Conservation (phyloP, 2,113 vertebrate species). For the Henicopernis longicauda region DNA sequence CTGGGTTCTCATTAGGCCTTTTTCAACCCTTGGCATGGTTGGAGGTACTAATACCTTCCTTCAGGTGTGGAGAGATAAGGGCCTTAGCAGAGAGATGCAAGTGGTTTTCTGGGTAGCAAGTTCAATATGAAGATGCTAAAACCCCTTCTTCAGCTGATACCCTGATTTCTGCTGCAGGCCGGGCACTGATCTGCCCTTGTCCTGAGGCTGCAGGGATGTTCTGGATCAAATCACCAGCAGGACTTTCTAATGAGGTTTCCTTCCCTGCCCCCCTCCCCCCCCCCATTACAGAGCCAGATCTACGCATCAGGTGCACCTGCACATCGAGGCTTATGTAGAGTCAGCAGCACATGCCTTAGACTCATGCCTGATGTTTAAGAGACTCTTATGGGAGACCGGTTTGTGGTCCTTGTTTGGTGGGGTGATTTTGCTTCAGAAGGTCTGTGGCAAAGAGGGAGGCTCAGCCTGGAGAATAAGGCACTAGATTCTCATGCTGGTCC, state of each 20-base stretch:
- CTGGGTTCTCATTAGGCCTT: neutral
- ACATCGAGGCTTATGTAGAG: rapidly evolving
- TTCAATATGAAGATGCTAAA: neutral
- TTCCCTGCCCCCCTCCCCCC: rapidly evolving
- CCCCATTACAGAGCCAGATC: neutral
- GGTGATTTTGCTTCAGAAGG: neutral
- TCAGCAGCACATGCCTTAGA: neutral
- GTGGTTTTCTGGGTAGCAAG: neutral
- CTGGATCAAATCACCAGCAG: neutral
- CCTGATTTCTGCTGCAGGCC: neutral
- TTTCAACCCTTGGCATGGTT: neutral
- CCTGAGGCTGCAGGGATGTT: neutral
- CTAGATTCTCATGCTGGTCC: neutral
- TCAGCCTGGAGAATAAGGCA: neutral
- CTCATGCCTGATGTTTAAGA: neutral
- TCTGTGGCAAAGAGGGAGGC: neutral
- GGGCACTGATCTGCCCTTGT: neutral
- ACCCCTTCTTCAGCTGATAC: neutral
- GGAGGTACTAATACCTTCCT: neutral
- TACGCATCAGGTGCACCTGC: neutral
- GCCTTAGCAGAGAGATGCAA: neutral
- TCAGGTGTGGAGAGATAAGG: neutral
- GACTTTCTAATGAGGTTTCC: neutral
- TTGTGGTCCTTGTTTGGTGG: neutral
- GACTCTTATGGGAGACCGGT: neutral